A percentile compares a stretch with the other conserved stretches of the same genome.
These are phyloP conservation scores for Coluber constrictor DNA, from an alignment of 2,797 vertebrate genomes.

Conservation along the genomic window DNA sequence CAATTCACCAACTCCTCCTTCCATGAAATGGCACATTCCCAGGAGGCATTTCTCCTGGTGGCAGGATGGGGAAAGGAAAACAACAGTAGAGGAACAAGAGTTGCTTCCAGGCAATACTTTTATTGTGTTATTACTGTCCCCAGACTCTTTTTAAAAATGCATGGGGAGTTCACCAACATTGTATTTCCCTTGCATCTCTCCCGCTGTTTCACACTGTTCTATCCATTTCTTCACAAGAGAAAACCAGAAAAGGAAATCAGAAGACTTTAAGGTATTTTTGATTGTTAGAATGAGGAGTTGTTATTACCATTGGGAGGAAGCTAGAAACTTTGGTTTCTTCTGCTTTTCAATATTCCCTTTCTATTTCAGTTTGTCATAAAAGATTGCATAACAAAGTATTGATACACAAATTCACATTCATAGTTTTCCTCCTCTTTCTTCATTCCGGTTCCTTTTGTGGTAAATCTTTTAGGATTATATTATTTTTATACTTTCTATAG, in stretches of 20 bases:
- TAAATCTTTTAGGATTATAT: not conserved
- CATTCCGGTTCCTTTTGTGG: not conserved
- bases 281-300: not conserved
- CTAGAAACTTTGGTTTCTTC: not conserved
- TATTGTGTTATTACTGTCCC: not conserved
- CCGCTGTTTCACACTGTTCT: not conserved
- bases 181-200: not conserved
- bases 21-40: not conserved
- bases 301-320: not conserved
- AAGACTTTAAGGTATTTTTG: not conserved
- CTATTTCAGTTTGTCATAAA: not conserved
- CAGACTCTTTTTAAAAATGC: not conserved
- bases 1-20: not conserved
- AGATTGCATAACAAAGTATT: not conserved
- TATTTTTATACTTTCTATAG: not conserved
- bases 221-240: not conserved
- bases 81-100: not conserved
- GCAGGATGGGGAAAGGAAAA: not conserved
- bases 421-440: not conserved
- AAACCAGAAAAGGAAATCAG: not conserved
- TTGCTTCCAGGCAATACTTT: not conserved
- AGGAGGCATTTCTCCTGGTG: not conserved
- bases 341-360: not conserved
- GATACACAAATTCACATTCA: not conserved
- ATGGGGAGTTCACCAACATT: not conserved